phyloP scores from a whole-genome alignment of 2,888 invertebrate species.

The Orthosia gothica region DNA sequence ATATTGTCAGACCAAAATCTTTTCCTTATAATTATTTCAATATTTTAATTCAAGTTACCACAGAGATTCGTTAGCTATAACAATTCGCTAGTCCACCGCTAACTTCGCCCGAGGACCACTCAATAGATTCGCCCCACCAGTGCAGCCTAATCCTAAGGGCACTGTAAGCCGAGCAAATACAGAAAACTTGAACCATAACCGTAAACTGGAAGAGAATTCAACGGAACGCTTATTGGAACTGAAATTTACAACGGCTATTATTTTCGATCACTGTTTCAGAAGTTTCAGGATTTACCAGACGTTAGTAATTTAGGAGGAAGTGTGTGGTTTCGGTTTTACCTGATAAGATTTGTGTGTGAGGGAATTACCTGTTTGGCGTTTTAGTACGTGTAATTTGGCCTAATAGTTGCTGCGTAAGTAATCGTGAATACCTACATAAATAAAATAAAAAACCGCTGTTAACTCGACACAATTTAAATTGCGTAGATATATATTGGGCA shows the following conservation, averaged over 20 bases:
- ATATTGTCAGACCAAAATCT: neutral
- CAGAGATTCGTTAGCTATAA: neutral
- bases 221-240: constrained; percentile 67
- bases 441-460: too few relatives aligned
- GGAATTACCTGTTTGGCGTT: neutral
- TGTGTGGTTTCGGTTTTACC: constrained; percentile 35
- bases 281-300: constrained; percentile 57
- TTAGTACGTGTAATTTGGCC: neutral
- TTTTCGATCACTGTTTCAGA: constrained; percentile 66
- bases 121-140: constrained; percentile 1
- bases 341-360: constrained; percentile 27
- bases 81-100: neutral
- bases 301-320: constrained; percentile 17
- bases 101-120: neutral
- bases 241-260: constrained; percentile 66
- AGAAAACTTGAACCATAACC: constrained; percentile 69
- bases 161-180: constrained; percentile 50
- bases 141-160: constrained; percentile 22
- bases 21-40: neutral
- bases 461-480: too few relatives aligned
- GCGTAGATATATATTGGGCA: too few relatives aligned
- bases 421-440: too few relatives aligned
- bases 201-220: constrained; percentile 64
- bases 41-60: neutral
- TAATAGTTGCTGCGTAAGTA: neutral